Conservation (phyloP, 2,797 vertebrate genomes). For the Xenops minutus region DNA sequence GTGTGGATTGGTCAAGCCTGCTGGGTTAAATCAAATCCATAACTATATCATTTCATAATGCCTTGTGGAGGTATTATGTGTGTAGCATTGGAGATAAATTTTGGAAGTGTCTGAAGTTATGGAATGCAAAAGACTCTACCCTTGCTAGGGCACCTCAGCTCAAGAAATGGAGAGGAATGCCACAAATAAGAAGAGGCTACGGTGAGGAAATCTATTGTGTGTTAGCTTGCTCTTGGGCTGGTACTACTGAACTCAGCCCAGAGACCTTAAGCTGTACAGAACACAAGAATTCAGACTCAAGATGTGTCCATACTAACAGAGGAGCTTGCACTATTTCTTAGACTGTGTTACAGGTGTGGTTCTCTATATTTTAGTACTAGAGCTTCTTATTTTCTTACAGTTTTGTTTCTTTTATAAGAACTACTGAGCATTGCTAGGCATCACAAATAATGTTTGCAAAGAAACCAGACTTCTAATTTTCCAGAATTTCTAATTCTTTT, state of each 20-base stretch:
- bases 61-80: not conserved
- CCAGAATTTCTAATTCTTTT: not conserved
- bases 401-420: not conserved
- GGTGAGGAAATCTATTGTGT: not conserved
- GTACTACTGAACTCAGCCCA: not conserved
- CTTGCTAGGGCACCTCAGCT: not conserved
- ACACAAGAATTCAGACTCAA: not conserved
- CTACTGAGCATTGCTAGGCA: not conserved
- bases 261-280: not conserved
- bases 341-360: not conserved
- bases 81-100: not conserved
- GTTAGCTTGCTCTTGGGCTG: not conserved
- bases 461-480: not conserved
- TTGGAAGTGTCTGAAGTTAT: not conserved
- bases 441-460: not conserved
- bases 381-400: not conserved
- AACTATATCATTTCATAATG: not conserved
- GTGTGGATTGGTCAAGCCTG: not conserved
- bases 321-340: not conserved
- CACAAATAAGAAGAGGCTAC: not conserved
- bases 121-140: not conserved
- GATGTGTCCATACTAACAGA: not conserved
- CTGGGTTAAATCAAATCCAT: not conserved
- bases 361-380: not conserved
- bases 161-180: not conserved